A percentile compares a stretch with the other conserved stretches of the same genome.
Evolutionary conservation across 64 coral and sea anemone genomes (phyloP).

Genomic region (Trachythela sp.): DNA sequence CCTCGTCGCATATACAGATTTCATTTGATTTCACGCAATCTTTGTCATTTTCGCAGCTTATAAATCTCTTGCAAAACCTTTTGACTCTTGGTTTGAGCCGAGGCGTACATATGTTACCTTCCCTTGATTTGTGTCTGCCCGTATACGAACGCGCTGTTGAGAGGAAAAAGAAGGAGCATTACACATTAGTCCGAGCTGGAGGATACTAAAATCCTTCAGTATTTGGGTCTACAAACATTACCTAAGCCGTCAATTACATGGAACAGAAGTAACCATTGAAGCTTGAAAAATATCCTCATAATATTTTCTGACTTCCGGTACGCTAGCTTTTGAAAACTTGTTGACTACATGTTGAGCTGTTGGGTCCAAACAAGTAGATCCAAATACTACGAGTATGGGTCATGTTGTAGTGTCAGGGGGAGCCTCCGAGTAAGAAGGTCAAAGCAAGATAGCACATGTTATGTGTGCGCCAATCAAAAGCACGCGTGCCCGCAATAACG

Average conservation of each 20-base stretch:
- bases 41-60: conserved; percentile 56
- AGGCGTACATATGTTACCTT: conserved; percentile 52
- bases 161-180: background rate
- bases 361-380: background rate
- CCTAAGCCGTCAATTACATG: background rate
- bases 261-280: background rate
- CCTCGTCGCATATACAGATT: conserved; percentile 65
- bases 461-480: background rate
- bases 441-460: background rate
- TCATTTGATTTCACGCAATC: conserved; percentile 45
- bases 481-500: background rate
- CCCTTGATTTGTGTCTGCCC: conserved; percentile 55
- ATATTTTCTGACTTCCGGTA: background rate
- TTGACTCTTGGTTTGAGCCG: conserved; percentile 35
- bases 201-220: background rate
- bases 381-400: too few species aligned
- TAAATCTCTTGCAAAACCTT: conserved; percentile 36
- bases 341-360: background rate
- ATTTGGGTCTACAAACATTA: background rate
- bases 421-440: background rate
- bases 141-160: conserved; percentile 54
- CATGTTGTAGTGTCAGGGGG: background rate
- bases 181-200: background rate
- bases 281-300: background rate
- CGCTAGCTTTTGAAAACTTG: background rate